phyloP scores from a whole-genome alignment of 2,797 vertebrate genomes.

The Peromyscus eremicus region DNA sequence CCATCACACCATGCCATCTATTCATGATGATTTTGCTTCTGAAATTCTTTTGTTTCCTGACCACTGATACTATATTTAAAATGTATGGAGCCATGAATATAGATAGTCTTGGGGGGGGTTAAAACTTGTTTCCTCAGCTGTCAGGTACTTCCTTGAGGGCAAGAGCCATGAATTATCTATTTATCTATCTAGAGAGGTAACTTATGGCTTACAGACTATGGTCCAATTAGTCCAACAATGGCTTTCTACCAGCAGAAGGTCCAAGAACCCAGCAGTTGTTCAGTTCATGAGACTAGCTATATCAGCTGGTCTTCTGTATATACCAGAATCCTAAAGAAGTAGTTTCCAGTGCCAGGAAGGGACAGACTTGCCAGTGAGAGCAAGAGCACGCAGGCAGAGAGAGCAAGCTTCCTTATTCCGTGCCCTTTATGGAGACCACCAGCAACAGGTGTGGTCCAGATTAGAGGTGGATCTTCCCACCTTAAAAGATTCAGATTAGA shows the following conservation, averaged over 20 bases:
- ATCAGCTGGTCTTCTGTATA: background rate
- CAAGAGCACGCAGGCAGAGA: background rate
- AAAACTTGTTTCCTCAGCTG: slow-evolving; percentile 12
- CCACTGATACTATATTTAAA: background rate
- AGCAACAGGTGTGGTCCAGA: background rate
- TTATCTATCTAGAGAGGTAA: too few relatives aligned
- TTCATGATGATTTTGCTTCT: slow-evolving; percentile 14
- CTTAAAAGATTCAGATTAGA: background rate
- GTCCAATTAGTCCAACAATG: background rate
- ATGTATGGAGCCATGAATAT: background rate
- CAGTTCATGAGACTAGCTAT: background rate
- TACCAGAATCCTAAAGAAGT: background rate
- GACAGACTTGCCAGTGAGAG: too few relatives aligned
- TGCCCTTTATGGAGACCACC: too few relatives aligned
- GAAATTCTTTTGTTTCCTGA: background rate
- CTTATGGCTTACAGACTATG: background rate
- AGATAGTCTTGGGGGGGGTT: background rate
- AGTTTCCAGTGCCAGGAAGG: background rate
- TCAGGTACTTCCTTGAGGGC: background rate
- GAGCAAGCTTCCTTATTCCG: background rate
- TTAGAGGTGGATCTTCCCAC: background rate
- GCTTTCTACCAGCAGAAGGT: background rate
- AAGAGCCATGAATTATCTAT: background rate
- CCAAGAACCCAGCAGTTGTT: background rate
- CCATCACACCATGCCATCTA: too few relatives aligned